A percentile compares a stretch with the other conserved stretches of the same genome.
Evolutionary conservation across 2,797 vertebrate genomes (phyloP).

Genomic region (Ctenopoma kingsleyae): DNA sequence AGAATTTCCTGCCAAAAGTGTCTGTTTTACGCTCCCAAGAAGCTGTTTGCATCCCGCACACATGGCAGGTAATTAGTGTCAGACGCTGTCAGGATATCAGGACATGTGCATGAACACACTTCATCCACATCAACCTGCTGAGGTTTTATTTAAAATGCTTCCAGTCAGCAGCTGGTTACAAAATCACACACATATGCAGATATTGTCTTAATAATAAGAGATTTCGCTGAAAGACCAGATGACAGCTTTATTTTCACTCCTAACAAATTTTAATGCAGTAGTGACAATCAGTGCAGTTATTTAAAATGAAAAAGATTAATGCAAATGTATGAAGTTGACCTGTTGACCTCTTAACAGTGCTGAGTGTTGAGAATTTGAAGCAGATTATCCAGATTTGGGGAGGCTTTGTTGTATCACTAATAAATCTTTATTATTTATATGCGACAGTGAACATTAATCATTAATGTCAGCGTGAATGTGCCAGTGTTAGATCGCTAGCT

Average conservation of each 20-base stretch:
- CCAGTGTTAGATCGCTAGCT: too few relatives aligned
- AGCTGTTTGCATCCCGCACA: slow-evolving; percentile 24
- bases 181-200: slow-evolving; percentile 17
- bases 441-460: too few relatives aligned
- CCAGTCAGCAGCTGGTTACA: slow-evolving; percentile 30
- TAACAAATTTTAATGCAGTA: neutral
- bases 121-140: slow-evolving; percentile 18
- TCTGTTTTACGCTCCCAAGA: neutral
- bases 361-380: neutral
- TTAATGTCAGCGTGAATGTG: too few relatives aligned
- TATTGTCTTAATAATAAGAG: neutral
- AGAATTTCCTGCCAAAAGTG: slow-evolving; percentile 2
- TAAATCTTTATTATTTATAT: neutral
- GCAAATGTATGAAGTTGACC: too few relatives aligned
- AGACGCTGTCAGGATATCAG: slow-evolving; percentile 26
- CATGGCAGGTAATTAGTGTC: slow-evolving; percentile 36
- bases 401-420: neutral
- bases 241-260: neutral
- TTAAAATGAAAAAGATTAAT: too few relatives aligned
- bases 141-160: slow-evolving; percentile 32
- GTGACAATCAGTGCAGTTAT: too few relatives aligned
- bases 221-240: neutral
- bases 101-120: slow-evolving; percentile 3
- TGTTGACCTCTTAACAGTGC: too few relatives aligned
- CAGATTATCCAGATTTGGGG: too few relatives aligned